phyloP scores from a whole-genome alignment of 2,888 invertebrate species.

The Acleris literana region DNA sequence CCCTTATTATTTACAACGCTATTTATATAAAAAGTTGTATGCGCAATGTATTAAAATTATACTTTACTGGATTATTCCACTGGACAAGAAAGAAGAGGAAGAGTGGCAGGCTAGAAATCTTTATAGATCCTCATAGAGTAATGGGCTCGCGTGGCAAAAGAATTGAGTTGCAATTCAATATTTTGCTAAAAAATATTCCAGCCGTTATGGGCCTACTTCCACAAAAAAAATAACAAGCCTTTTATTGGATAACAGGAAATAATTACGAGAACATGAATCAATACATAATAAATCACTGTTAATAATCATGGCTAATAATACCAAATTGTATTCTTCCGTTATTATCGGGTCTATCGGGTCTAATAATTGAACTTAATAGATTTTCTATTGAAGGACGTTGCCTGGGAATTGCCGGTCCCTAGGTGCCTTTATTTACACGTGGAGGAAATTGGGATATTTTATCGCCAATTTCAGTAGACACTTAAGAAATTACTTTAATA shows the following conservation, averaged over 20 bases:
- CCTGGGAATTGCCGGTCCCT: constrained; percentile 4
- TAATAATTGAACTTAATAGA: constrained; percentile 19
- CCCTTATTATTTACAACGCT: no score
- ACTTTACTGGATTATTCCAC: no score
- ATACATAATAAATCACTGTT: background rate
- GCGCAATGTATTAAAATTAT: no score
- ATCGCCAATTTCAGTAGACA: constrained; percentile 7
- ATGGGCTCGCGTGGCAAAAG: no score
- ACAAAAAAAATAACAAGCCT: no score
- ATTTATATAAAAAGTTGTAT: no score
- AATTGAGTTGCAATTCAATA: no score
- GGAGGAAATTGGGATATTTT: constrained; percentile 7
- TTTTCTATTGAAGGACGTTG: constrained; percentile 5
- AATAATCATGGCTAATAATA: background rate
- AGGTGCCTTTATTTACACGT: constrained; percentile 7
- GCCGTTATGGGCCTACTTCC: no score
- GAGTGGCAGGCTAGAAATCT: no score
- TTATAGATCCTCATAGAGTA: no score
- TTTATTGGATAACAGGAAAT: background rate
- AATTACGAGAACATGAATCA: constrained; percentile 1
- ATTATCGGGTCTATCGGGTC: constrained; percentile 1
- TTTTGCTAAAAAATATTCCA: no score
- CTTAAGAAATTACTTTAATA: background rate
- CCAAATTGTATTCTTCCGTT: background rate
- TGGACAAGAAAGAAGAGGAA: no score